A percentile compares a stretch with the other conserved stretches of the same genome.
phyloP scores from a whole-genome alignment of 2,113 vertebrate species.

The Thomomys bottae region DNA sequence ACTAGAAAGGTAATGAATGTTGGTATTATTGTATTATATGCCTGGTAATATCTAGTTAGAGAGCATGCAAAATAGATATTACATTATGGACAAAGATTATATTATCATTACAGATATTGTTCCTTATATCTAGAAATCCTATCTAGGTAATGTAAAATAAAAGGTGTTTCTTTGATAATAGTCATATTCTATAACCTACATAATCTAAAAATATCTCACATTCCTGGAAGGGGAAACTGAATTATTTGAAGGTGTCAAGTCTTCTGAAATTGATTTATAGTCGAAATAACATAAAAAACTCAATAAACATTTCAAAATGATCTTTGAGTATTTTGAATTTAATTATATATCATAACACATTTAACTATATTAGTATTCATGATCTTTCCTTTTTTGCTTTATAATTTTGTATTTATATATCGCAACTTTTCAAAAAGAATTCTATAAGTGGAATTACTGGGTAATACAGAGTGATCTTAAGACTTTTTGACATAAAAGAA shows the following conservation, averaged over 20 bases:
- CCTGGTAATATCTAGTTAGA: neutral
- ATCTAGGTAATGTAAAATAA: neutral
- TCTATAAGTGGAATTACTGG: neutral
- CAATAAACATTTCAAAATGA: constrained; percentile 52
- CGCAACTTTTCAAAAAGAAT: neutral
- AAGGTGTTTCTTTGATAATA: constrained; percentile 31
- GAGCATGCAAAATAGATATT: neutral
- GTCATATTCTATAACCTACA: constrained; percentile 23
- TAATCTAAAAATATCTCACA: constrained; percentile 51
- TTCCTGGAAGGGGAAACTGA: constrained; percentile 44
- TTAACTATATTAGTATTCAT: neutral
- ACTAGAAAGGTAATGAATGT: neutral
- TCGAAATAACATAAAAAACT: constrained; percentile 9
- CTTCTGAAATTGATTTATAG: constrained; percentile 18
- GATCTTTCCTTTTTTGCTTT: neutral
- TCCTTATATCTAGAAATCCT: constrained; percentile 25
- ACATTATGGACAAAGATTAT: constrained; percentile 1
- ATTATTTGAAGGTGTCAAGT: constrained; percentile 56
- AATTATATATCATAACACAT: neutral
- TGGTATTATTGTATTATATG: neutral
- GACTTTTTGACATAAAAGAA: constrained; percentile 19
- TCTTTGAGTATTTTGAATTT: neutral
- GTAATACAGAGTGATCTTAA: neutral
- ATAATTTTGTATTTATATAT: neutral
- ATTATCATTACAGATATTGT: neutral